These are phyloP conservation scores for Plagodis dolabraria DNA, from an alignment of 2,888 invertebrate species.

Conservation along the genomic window DNA sequence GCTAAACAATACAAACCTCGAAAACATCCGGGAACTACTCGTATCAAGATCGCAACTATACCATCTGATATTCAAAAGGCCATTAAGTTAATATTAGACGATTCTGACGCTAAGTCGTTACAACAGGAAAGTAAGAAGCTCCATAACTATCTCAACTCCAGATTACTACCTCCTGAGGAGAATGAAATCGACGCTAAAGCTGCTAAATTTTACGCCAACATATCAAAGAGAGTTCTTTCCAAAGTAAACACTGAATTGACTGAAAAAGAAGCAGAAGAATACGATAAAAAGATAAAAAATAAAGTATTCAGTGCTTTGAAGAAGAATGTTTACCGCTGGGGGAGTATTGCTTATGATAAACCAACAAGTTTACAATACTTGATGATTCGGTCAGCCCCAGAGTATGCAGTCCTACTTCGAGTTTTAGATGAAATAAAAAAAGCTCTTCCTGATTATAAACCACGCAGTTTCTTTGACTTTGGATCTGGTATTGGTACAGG, in stretches of 20 bases:
- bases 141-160: constrained; percentile 84
- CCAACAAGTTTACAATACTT: constrained; percentile 89
- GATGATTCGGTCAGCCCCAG: constrained; percentile 87
- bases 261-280: constrained; percentile 63
- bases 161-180: constrained; percentile 88
- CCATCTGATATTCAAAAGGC: constrained; percentile 86
- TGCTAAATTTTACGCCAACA: constrained; percentile 62
- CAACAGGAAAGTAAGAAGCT: constrained; percentile 82
- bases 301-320: constrained; percentile 85
- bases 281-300: constrained; percentile 77
- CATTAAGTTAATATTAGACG: constrained; percentile 82
- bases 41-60: constrained; percentile 78
- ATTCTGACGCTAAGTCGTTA: constrained; percentile 84
- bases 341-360: constrained; percentile 88
- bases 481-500: constrained; percentile 96
- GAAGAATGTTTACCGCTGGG: constrained; percentile 89
- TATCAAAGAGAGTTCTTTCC: constrained; percentile 61
- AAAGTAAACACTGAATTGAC: constrained; percentile 51
- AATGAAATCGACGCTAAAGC: constrained; percentile 75
- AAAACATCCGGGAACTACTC: constrained; percentile 89
- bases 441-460: constrained; percentile 88
- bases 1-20: constrained; percentile 86
- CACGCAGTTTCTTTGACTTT: constrained; percentile 93
- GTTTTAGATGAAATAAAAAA: constrained; percentile 90
- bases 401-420: constrained; percentile 89